Evolutionary conservation across 2,113 vertebrate genomes (phyloP).

Genomic region (Coptodon rendalli): DNA sequence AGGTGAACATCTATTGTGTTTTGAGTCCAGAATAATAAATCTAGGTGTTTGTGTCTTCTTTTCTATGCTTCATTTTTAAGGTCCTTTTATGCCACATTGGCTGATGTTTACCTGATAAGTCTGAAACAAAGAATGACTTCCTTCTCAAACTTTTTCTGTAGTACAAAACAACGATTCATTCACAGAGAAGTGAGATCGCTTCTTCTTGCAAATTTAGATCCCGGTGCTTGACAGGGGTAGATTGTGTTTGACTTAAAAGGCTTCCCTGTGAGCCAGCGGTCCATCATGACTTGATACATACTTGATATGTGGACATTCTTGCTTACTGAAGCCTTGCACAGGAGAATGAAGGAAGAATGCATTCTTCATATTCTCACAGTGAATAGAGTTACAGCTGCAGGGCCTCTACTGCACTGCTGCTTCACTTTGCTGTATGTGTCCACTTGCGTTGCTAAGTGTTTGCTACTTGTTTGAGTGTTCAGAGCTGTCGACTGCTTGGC

Average conservation of each 20-base stretch:
- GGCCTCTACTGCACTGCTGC: conserved; percentile 19
- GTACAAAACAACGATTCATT: conserved; percentile 7
- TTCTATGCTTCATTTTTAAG: not conserved
- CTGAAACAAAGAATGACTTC: not conserved
- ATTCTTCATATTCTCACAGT: conserved; percentile 32
- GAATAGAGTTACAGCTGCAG: conserved; percentile 46
- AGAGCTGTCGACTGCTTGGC: not conserved
- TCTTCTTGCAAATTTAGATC: not conserved
- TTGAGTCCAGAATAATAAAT: conserved; percentile 27
- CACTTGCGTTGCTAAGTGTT: not conserved
- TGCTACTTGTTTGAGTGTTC: conserved; percentile 10
- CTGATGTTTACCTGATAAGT: conserved; percentile 3
- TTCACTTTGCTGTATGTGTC: conserved; percentile 1
- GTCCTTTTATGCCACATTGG: not conserved
- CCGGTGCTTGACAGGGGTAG: not conserved
- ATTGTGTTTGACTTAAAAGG: not conserved
- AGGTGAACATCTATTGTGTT: conserved; percentile 53
- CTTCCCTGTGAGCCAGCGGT: not conserved
- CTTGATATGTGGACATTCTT: not conserved
- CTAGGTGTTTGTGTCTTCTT: not conserved
- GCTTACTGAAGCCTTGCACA: conserved; percentile 11
- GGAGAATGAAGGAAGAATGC: conserved; percentile 4
- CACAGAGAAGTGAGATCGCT: not conserved
- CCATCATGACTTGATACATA: not conserved
- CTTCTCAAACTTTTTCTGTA: not conserved